Evolutionary conservation across 37 sponge, comb jelly and placozoan species (phyloP).

Genomic region (Eunapius fragilis): DNA sequence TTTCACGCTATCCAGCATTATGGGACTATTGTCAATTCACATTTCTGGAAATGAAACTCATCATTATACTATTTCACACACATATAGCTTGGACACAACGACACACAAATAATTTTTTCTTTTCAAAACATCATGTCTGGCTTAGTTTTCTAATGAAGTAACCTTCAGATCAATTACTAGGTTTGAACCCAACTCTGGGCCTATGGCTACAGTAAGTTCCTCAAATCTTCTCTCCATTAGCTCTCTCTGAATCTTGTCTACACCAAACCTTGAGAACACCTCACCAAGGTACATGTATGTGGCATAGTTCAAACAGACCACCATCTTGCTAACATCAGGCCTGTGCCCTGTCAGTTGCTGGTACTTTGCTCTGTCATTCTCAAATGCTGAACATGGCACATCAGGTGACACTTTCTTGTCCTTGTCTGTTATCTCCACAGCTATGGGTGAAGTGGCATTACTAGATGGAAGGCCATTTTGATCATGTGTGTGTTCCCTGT

Average conservation of each 20-base stretch:
- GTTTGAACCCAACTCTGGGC: conserved; percentile 52
- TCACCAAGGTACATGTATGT: conserved; percentile 59
- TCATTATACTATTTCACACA: no score
- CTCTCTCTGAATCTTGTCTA: conserved; percentile 25
- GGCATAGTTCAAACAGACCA: conserved; percentile 68
- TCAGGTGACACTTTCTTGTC: neutral
- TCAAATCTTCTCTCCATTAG: conserved; percentile 54
- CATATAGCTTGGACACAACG: no score
- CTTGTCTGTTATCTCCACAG: neutral
- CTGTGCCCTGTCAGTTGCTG: conserved; percentile 5
- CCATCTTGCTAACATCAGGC: conserved; percentile 37
- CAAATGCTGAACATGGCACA: conserved; percentile 31
- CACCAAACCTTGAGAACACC: conserved; percentile 10
- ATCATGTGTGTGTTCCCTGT: neutral
- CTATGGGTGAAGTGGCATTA: neutral
- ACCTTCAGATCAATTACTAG: conserved; percentile 62
- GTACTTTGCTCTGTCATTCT: conserved; percentile 26
- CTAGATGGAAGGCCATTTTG: neutral
- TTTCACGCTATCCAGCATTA: no score
- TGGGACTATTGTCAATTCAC: no score
- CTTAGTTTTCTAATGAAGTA: neutral
- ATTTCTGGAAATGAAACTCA: no score
- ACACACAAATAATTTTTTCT: neutral
- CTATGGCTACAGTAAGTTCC: conserved; percentile 56
- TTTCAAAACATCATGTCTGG: neutral